Percentiles rank a stretch among this genome's conserved stretches.
Conservation (phyloP, 2,888 invertebrate species). For the Drosophila trichaetosa region DNA sequence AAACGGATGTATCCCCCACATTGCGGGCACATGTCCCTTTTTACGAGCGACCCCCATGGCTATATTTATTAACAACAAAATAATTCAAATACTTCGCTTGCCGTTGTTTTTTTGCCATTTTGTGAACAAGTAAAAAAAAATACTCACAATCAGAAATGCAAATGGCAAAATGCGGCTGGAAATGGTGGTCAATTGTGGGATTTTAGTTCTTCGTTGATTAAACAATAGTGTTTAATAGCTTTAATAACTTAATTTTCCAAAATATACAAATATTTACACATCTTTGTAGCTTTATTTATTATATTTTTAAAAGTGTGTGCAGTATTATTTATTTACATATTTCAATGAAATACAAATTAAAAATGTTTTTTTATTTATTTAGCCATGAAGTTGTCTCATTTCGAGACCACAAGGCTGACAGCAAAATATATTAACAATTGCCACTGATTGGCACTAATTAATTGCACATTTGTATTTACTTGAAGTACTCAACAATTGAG, state of each 20-base stretch:
- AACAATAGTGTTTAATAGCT: background rate
- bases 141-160: constrained; percentile 23
- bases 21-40: constrained; percentile 60
- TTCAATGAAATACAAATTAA: background rate
- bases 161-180: background rate
- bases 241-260: background rate
- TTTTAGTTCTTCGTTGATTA: no score
- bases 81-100: constrained; percentile 34
- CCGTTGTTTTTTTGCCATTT: constrained; percentile 29
- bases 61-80: constrained; percentile 26
- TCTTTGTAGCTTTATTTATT: background rate
- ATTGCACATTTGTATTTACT: background rate
- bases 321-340: background rate
- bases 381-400: background rate
- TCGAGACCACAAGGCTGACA: constrained; percentile 5
- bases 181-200: no score
- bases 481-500: background rate
- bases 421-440: background rate
- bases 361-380: background rate
- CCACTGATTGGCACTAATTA: constrained; percentile 12
- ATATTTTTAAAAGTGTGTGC: background rate
- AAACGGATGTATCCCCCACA: constrained; percentile 67
- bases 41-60: constrained; percentile 42
- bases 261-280: background rate
- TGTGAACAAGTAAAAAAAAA: constrained; percentile 12